Percentiles rank a stretch among this genome's conserved stretches.
Evolutionary conservation across 2,888 invertebrate species (phyloP).

Genomic region (Hypercompe scribonia): DNA sequence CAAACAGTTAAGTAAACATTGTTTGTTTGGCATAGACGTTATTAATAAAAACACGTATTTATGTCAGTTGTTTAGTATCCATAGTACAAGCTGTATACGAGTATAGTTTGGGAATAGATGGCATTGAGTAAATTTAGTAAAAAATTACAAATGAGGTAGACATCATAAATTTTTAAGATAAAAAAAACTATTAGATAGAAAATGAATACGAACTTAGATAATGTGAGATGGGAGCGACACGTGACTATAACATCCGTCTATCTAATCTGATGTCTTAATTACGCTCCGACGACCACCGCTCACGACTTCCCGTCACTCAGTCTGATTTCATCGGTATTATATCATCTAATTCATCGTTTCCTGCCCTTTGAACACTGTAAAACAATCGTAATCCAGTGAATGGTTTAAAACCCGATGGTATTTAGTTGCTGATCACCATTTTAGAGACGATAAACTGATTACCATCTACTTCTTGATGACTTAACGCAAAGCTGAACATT

Average conservation of each 20-base stretch:
- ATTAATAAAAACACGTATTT: too few relatives aligned
- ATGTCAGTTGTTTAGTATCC: too few relatives aligned
- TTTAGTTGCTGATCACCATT: neutral
- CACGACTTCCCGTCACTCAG: constrained; percentile 26
- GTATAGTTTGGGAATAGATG: too few relatives aligned
- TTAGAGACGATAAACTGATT: neutral
- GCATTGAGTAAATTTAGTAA: too few relatives aligned
- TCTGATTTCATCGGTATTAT: neutral
- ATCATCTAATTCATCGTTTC: constrained; percentile 27
- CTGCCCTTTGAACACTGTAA: constrained; percentile 15
- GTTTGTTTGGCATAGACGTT: too few relatives aligned
- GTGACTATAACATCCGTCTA: neutral
- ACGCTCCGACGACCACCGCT: neutral
- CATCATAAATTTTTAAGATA: too few relatives aligned
- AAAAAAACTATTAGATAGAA: too few relatives aligned
- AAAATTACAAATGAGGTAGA: too few relatives aligned
- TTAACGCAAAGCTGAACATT: too few relatives aligned
- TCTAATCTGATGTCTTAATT: constrained; percentile 5
- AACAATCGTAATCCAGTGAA: neutral
- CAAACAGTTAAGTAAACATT: too few relatives aligned
- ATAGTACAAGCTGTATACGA: too few relatives aligned
- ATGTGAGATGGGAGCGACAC: neutral
- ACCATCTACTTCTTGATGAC: too few relatives aligned
- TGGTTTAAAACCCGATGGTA: neutral
- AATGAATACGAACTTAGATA: neutral